Evolutionary conservation across 2,113 vertebrate genomes (phyloP).

Genomic region (Numenius arquata): DNA sequence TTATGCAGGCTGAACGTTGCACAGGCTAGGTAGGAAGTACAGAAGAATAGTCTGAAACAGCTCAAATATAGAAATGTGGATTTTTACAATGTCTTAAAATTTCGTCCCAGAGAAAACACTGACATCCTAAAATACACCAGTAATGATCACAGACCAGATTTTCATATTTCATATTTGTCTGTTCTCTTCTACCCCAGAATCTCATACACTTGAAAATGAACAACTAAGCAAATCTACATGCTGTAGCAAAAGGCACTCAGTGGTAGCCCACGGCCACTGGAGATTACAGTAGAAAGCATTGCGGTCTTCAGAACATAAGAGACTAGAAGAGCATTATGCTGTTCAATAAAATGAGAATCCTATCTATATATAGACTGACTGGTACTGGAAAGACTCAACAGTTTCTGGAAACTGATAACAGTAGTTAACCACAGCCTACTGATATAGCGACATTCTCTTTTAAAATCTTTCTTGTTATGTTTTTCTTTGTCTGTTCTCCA

Average conservation of each 20-base stretch:
- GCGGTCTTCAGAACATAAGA: background rate
- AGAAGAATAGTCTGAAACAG: background rate
- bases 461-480: background rate
- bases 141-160: background rate
- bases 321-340: background rate
- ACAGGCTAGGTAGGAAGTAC: background rate
- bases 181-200: background rate
- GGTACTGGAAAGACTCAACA: background rate
- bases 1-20: background rate
- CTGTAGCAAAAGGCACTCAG: background rate
- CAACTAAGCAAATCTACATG: background rate
- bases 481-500: background rate
- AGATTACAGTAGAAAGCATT: background rate
- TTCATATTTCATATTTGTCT: background rate
- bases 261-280: background rate
- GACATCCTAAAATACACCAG: background rate
- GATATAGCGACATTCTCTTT: background rate
- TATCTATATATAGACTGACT: background rate
- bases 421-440: background rate
- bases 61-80: rapidly evolving
- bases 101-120: background rate
- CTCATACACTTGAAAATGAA: background rate
- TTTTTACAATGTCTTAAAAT: background rate
- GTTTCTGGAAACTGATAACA: background rate
- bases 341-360: background rate